Conservation (phyloP, 2,888 invertebrate genomes). For the Rosalia funebris region DNA sequence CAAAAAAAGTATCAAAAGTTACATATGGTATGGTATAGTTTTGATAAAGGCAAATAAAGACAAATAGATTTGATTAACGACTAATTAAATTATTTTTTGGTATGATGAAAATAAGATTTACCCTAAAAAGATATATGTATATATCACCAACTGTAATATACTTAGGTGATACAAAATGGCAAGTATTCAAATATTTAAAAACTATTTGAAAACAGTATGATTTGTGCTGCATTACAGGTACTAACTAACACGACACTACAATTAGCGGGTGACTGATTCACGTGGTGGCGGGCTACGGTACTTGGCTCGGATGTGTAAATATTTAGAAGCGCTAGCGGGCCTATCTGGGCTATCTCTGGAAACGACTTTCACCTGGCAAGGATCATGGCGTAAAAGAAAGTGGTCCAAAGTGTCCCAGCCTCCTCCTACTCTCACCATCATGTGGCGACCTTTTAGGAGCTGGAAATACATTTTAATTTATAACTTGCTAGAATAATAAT, state of each 20-base stretch:
- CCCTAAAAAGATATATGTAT: no score
- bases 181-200: slow-evolving; percentile 3
- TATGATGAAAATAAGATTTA: no score
- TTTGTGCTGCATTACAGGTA: slow-evolving; percentile 20
- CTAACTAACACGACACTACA: slow-evolving; percentile 16
- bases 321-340: slow-evolving; percentile 61
- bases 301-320: slow-evolving; percentile 78
- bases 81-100: no score
- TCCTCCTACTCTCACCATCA: slow-evolving; percentile 95
- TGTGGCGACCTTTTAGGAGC: slow-evolving; percentile 90
- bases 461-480: no score
- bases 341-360: slow-evolving; percentile 56
- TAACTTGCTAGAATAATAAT: no score
- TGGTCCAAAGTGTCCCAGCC: slow-evolving; percentile 92
- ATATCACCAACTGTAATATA: no score
- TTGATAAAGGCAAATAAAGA: no score
- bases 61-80: no score
- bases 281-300: slow-evolving; percentile 76
- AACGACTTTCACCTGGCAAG: slow-evolving; percentile 76
- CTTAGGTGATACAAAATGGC: slow-evolving; percentile 7
- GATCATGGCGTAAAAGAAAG: slow-evolving; percentile 88
- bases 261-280: slow-evolving; percentile 66
- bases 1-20: no score
- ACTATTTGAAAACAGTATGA: slow-evolving; percentile 21
- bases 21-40: no score